Evolutionary conservation across 2,113 vertebrate species (phyloP), one percentile per base, ranked within the genome.

Genomic region (Cyrtonyx montezumae): DNA sequence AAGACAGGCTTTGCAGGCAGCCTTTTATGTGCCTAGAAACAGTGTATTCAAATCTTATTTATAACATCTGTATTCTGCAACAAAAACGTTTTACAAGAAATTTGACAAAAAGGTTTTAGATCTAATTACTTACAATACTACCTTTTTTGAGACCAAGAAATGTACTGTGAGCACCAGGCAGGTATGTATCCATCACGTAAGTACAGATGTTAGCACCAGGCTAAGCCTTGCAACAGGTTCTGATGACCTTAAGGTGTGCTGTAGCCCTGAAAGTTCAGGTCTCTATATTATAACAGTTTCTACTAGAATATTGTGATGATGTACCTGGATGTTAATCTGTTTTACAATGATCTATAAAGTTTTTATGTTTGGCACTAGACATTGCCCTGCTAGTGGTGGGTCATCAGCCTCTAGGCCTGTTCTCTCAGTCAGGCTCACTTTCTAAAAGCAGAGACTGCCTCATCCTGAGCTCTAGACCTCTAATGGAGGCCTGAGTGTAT

Each of bases 151-250:
- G 58, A 73, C 13, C 13, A 37, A 85, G 40, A 0, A 1, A 75
- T 37, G 15, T 53, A 11, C 3, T 9, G n/a, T 61, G 36, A 46
- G 20, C 49, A 43, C 40, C 20, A 2, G 2, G 69, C 43, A 51
- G 49, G 68, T 61, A 45, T 9, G 30, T 63, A 32, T 58, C n/a
- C n/a, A 40, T 49, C 46, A 70, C 0, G 0, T 34, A n/a, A 82
- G 23, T 58, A 13, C 30, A 51, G 30, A 11, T 48, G 43, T 37
- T 69, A 37, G 59, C 34, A 62, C 23, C 34, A 37, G 22, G 34
- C 59, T 62, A 37, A 62, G 36, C 59, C 34, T 62, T 62, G 59
- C 34, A 62, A 23, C 23, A 37, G 21, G 9, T 65, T 14, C 51
- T 34, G 40, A 15, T 89, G 74, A 81, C 40, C 49, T 65, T 30